A percentile compares a stretch with the other conserved stretches of the same genome.
Conservation (phyloP, 2,888 invertebrate genomes). For the Trimorus sp. region DNA sequence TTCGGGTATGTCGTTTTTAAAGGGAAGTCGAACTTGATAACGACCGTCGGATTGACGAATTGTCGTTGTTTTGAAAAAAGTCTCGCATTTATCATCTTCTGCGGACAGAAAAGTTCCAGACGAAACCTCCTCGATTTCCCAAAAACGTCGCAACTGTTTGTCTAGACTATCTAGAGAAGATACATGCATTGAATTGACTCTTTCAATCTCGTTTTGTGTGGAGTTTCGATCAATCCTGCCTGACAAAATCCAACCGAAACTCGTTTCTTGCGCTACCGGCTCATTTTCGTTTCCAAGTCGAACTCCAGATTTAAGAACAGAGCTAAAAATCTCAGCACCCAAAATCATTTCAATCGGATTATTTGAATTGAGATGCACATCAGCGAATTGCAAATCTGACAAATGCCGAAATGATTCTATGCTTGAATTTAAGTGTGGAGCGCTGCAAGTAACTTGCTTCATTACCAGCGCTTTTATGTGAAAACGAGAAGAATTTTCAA, state of each 20-base stretch:
- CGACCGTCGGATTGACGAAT: slow-evolving; percentile 1
- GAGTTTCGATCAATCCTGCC: background rate
- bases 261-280: slow-evolving; percentile 20
- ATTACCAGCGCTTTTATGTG: background rate
- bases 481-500: background rate
- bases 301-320: slow-evolving; percentile 16
- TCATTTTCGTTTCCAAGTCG: slow-evolving; percentile 9
- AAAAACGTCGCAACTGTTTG: background rate
- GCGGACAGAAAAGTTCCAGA: background rate
- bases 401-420: background rate
- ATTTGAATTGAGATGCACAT: background rate
- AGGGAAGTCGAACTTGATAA: slow-evolving; percentile 10
- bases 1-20: slow-evolving; percentile 6
- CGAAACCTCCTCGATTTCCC: slow-evolving; percentile 1
- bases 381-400: slow-evolving; percentile 19
- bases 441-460: background rate
- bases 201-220: background rate
- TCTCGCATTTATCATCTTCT: slow-evolving; percentile 5
- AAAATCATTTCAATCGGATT: slow-evolving; percentile 15
- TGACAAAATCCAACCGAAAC: slow-evolving; percentile 21
- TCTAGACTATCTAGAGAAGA: background rate
- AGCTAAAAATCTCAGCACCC: slow-evolving; percentile 33
- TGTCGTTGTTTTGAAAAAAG: slow-evolving; percentile 9
- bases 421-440: background rate
- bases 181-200: background rate